Conservation (phyloP, 2,888 invertebrate species). For the Amphimallon solstitiale region DNA sequence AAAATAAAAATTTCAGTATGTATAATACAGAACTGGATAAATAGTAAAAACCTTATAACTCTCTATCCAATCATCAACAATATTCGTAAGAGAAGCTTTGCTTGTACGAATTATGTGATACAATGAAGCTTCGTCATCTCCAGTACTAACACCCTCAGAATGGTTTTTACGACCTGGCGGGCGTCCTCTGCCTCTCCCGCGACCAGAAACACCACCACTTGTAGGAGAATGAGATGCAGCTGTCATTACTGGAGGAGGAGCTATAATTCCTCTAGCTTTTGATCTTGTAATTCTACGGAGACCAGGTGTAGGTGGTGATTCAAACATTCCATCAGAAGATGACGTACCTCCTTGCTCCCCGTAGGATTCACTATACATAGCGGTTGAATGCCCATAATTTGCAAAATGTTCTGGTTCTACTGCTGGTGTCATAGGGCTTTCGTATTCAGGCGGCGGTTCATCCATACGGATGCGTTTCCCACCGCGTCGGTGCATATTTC, state of each 20-base stretch:
- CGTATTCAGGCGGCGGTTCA: slow-evolving; percentile 89
- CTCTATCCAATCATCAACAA: slow-evolving; percentile 99
- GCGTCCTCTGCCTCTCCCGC: slow-evolving; percentile 63
- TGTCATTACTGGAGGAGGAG: slow-evolving; percentile 57
- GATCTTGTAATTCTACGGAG: slow-evolving; percentile 74
- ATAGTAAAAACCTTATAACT: slow-evolving; percentile 79
- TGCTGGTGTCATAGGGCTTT: slow-evolving; percentile 72
- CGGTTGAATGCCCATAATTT: slow-evolving; percentile 58
- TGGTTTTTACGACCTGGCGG: slow-evolving; percentile 67
- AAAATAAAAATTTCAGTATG: slow-evolving; percentile 17
- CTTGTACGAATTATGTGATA: slow-evolving; percentile 87
- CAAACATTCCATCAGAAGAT: slow-evolving; percentile 60
- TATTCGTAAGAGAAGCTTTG: slow-evolving; percentile 82
- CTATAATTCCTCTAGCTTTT: slow-evolving; percentile 63
- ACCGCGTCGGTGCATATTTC: slow-evolving; percentile 81
- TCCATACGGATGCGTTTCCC: slow-evolving; percentile 94
- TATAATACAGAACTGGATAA: not conserved
- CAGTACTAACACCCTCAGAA: slow-evolving; percentile 57
- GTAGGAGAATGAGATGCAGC: slow-evolving; percentile 63
- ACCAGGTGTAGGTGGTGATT: slow-evolving; percentile 70
- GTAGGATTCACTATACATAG: slow-evolving; percentile 50
- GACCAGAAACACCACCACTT: slow-evolving; percentile 56
- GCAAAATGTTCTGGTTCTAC: slow-evolving; percentile 65
- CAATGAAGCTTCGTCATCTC: slow-evolving; percentile 84
- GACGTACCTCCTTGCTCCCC: slow-evolving; percentile 54